Percentiles rank a stretch among this genome's conserved stretches.
Conservation (phyloP, 2,888 invertebrate genomes). For the Cataglyphis cursor region DNA sequence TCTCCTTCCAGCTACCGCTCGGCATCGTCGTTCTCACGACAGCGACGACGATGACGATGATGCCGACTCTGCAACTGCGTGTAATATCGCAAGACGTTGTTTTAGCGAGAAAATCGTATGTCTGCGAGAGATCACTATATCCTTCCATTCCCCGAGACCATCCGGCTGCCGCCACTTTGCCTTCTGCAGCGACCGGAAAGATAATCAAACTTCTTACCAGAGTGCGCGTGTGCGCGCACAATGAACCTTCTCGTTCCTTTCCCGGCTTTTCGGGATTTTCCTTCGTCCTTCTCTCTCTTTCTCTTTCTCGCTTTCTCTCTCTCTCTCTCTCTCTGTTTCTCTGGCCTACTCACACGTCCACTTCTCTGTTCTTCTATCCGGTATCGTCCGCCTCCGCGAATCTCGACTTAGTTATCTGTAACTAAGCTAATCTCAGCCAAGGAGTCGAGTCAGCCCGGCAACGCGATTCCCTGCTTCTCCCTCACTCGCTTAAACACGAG, state of each 20-base stretch:
- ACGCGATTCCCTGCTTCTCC: constrained; percentile 63
- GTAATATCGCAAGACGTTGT: constrained; percentile 74
- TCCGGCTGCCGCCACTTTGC: constrained; percentile 62
- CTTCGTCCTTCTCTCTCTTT: not conserved
- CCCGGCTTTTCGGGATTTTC: constrained; percentile 49
- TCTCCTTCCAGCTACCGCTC: constrained; percentile 7
- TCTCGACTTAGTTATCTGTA: constrained; percentile 83
- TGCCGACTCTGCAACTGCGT: constrained; percentile 52
- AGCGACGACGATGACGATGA: not conserved
- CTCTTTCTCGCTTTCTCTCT: constrained; percentile 6
- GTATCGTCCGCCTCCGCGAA: constrained; percentile 72
- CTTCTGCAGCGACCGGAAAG: constrained; percentile 70
- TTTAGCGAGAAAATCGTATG: constrained; percentile 49
- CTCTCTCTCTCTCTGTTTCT: constrained; percentile 1
- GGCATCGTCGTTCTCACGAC: constrained; percentile 26
- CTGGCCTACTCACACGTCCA: constrained; percentile 47
- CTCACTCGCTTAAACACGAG: constrained; percentile 80
- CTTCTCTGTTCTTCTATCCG: constrained; percentile 65
- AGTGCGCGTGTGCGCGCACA: constrained; percentile 21
- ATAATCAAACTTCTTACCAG: constrained; percentile 79
- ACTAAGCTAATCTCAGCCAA: constrained; percentile 84
- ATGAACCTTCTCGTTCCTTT: constrained; percentile 51
- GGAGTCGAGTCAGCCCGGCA: constrained; percentile 78
- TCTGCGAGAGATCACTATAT: constrained; percentile 76
- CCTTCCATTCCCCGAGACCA: constrained; percentile 67